Evolutionary conservation across 92 coral and sea anemone genomes (phyloP).

Genomic region (Palythoa heliodiscus): DNA sequence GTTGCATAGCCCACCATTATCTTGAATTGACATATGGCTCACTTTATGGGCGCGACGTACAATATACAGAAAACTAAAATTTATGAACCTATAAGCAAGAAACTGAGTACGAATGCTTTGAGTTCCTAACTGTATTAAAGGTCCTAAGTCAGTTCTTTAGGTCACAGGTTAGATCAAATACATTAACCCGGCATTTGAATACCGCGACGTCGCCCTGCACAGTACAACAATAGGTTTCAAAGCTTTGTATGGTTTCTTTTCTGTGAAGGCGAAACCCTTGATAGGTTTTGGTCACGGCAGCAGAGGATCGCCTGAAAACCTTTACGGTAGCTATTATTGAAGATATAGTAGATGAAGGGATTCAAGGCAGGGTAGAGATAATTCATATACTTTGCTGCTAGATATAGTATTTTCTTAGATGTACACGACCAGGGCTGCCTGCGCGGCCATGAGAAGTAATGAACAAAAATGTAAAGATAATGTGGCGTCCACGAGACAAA

Average conservation of each 20-base stretch:
- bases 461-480: constrained; percentile 25
- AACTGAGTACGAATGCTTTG: no score
- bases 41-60: no score
- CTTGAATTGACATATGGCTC: no score
- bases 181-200: no score
- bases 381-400: constrained; percentile 37
- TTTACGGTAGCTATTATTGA: constrained; percentile 14
- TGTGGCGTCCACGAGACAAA: constrained; percentile 33
- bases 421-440: constrained; percentile 7
- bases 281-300: background rate
- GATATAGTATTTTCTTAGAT: background rate
- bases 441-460: constrained; percentile 23
- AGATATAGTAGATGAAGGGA: constrained; percentile 21
- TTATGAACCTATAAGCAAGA: no score
- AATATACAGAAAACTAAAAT: no score
- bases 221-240: background rate
- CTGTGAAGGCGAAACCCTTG: constrained; percentile 2
- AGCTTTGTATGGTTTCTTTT: background rate
- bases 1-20: no score
- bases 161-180: no score
- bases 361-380: constrained; percentile 37
- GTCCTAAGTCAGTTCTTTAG: no score
- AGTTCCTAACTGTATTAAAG: no score
- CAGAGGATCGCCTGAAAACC: constrained; percentile 18
- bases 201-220: no score